Evolutionary conservation across 2,113 vertebrate species (phyloP).

Genomic region (Myrmophylax atrothorax): DNA sequence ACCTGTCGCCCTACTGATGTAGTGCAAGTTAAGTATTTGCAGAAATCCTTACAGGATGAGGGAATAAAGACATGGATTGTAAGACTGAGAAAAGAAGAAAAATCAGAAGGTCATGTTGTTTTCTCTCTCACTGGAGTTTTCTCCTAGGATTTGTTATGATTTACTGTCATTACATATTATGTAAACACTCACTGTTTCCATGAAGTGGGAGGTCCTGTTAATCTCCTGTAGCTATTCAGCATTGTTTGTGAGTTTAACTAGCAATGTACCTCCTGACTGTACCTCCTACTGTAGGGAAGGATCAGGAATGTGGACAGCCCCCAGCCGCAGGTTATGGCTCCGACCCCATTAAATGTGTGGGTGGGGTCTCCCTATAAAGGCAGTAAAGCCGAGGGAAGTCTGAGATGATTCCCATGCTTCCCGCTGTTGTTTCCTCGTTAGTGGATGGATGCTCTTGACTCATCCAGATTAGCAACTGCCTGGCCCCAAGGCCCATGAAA

Average conservation of each 20-base stretch:
- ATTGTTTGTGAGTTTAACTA: conserved; percentile 58
- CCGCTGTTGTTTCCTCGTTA: conserved; percentile 24
- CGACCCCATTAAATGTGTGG: conserved; percentile 29
- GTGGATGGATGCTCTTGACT: not conserved
- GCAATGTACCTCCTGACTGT: conserved; percentile 24
- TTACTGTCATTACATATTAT: conserved; percentile 60
- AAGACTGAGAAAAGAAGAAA: conserved; percentile 33
- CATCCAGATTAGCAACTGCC: not conserved
- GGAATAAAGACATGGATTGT: conserved; percentile 15
- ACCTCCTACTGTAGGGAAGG: conserved; percentile 33
- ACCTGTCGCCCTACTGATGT: not conserved
- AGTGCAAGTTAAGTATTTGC: not conserved
- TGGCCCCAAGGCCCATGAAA: not conserved
- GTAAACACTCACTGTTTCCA: conserved; percentile 70
- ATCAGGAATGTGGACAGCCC: not conserved
- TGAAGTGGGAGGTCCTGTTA: conserved; percentile 59
- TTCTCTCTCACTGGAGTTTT: conserved; percentile 56
- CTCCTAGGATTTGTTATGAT: conserved; percentile 65
- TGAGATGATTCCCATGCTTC: conserved; percentile 33
- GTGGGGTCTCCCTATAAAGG: conserved; percentile 7
- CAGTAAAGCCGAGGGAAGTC: not conserved
- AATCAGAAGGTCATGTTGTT: conserved; percentile 55
- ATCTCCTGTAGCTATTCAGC: conserved; percentile 48
- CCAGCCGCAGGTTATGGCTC: not conserved
- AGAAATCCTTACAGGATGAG: not conserved